phyloP scores from a whole-genome alignment of 2,888 invertebrate genomes.

The Drosophila putrida region DNA sequence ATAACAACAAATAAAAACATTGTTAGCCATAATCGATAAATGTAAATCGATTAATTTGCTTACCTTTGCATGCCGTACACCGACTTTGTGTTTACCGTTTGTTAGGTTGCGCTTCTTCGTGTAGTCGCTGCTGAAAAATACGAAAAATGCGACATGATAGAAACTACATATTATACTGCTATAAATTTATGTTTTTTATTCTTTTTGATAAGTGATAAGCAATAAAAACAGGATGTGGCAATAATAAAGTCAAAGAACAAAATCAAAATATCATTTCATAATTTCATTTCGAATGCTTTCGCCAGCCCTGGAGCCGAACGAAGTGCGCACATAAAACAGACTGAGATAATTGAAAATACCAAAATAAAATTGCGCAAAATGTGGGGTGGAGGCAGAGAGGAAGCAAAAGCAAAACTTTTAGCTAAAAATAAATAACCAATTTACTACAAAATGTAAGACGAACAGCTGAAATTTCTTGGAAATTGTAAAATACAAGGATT shows the following conservation, averaged over 20 bases:
- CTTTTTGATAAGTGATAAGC: neutral
- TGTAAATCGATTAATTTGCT: constrained; percentile 38
- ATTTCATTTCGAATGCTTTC: constrained; percentile 2
- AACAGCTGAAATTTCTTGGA: constrained; percentile 36
- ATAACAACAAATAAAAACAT: constrained; percentile 32
- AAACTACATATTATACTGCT: constrained; percentile 7
- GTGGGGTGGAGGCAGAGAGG: constrained; percentile 23
- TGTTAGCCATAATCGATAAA: constrained; percentile 23
- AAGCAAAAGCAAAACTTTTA: constrained; percentile 42
- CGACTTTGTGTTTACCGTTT: constrained; percentile 60
- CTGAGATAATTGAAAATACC: constrained; percentile 70
- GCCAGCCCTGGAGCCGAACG: constrained; percentile 37
- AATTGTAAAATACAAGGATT: constrained; percentile 24
- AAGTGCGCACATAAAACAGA: constrained; percentile 43
- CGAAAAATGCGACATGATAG: too few species aligned
- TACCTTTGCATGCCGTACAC: constrained; percentile 74
- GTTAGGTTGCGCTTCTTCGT: constrained; percentile 19
- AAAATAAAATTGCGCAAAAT: constrained; percentile 70
- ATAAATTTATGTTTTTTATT: constrained; percentile 27
- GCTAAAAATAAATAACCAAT: constrained; percentile 68
- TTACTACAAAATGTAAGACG: constrained; percentile 38
- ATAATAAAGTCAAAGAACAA: constrained; percentile 17
- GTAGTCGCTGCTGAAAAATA: constrained; percentile 32
- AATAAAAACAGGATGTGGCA: constrained; percentile 39
- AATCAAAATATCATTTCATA: constrained; percentile 2